Percentiles rank a stretch among this genome's conserved stretches.
phyloP scores from a whole-genome alignment of 2,888 invertebrate species.

The Tachina grossa region DNA sequence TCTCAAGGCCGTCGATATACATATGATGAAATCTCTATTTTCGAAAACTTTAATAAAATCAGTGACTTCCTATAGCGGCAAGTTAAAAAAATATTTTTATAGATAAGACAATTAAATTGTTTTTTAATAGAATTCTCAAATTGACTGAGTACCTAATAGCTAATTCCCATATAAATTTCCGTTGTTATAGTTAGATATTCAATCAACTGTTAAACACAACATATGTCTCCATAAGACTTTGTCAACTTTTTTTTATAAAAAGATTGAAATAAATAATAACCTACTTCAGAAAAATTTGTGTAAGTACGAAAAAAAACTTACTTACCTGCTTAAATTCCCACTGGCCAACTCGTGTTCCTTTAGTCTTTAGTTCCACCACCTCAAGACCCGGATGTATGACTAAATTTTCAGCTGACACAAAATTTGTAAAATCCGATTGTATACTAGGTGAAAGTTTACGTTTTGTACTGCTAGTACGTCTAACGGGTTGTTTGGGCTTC shows the following conservation, averaged over 20 bases:
- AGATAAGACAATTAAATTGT: no score
- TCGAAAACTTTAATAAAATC: no score
- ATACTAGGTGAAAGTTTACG: slow-evolving; percentile 87
- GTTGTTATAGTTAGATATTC: no score
- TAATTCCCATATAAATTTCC: no score
- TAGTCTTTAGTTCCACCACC: slow-evolving; percentile 85
- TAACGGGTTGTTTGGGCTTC: slow-evolving; percentile 85
- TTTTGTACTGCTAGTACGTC: slow-evolving; percentile 89
- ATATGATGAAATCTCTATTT: no score
- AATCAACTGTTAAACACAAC: no score
- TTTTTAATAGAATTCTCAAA: no score
- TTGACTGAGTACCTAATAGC: no score
- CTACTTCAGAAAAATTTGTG: neutral
- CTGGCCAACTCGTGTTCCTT: slow-evolving; percentile 87
- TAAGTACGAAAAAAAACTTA: neutral
- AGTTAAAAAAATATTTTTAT: no score
- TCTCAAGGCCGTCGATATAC: no score
- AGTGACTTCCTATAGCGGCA: no score
- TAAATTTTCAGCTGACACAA: slow-evolving; percentile 84
- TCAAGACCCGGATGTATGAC: slow-evolving; percentile 87
- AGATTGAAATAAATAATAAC: neutral
- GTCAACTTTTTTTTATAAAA: neutral
- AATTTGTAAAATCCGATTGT: slow-evolving; percentile 87
- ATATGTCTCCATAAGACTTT: neutral
- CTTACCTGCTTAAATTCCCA: slow-evolving; percentile 88